phyloP scores from a whole-genome alignment of 2,797 vertebrate genomes.

The Pangasius larnaudii region DNA sequence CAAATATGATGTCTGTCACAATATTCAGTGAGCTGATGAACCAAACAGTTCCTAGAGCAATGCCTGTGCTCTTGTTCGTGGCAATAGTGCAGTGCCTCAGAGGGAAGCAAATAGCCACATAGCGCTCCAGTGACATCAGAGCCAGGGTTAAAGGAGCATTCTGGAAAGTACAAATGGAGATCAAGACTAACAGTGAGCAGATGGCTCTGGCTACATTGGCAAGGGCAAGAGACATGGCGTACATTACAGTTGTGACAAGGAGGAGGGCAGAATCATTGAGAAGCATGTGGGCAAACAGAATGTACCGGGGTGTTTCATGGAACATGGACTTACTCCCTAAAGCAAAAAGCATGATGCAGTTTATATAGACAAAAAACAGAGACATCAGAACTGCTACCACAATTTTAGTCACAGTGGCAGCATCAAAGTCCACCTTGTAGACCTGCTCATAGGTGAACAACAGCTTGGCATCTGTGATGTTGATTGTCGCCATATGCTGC shows the following conservation, averaged over 20 bases:
- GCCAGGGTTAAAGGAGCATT: conserved; percentile 68
- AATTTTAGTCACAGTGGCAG: conserved; percentile 23
- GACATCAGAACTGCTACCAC: conserved; percentile 37
- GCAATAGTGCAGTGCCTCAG: conserved; percentile 57
- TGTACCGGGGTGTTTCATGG: conserved; percentile 64
- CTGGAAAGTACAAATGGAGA: conserved; percentile 10
- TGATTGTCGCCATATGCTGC: conserved; percentile 44
- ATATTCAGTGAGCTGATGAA: conserved; percentile 40
- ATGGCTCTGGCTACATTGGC: conserved; percentile 45
- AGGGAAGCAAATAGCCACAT: conserved; percentile 70
- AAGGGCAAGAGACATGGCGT: conserved; percentile 35
- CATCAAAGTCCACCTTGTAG: conserved; percentile 38
- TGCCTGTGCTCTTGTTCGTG: conserved; percentile 36
- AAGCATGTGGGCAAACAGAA: conserved; percentile 64
- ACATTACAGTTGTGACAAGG: conserved; percentile 43
- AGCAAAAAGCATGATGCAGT: conserved; percentile 60
- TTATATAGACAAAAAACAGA: conserved; percentile 64
- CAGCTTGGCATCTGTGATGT: conserved; percentile 31
- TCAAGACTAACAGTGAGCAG: conserved; percentile 55
- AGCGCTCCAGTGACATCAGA: conserved; percentile 73
- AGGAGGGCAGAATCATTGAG: conserved; percentile 63
- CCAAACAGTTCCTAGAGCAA: conserved; percentile 48
- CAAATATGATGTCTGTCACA: conserved; percentile 30
- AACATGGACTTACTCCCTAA: conserved; percentile 63
- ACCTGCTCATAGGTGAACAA: conserved; percentile 38